These are phyloP conservation scores for Trachurus trachurus DNA, from an alignment of 2,797 vertebrate species.

Conservation along the genomic window DNA sequence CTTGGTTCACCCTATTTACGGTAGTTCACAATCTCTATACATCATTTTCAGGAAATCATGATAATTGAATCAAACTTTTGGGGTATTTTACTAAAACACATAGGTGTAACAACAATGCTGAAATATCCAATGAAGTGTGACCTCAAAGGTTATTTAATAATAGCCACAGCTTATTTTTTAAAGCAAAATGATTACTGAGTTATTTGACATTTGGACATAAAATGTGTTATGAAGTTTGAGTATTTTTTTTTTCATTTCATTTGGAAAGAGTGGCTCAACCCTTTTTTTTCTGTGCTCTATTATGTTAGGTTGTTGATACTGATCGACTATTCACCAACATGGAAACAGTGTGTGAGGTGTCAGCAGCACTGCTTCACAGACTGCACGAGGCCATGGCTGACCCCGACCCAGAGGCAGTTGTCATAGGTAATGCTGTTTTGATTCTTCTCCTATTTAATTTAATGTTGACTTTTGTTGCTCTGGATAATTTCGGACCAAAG, in stretches of 20 bases:
- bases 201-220: neutral
- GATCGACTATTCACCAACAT: conserved; percentile 97
- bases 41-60: neutral
- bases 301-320: conserved; percentile 90
- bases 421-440: conserved; percentile 86
- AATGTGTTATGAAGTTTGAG: neutral
- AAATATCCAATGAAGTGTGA: neutral
- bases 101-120: neutral
- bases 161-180: neutral
- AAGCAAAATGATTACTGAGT: neutral
- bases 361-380: conserved; percentile 90
- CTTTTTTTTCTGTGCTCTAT: conserved; percentile 13
- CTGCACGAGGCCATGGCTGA: conserved; percentile 90
- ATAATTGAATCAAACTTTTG: neutral
- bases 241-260: neutral
- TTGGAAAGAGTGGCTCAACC: neutral
- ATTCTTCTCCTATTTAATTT: neutral
- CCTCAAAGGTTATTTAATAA: neutral
- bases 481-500: neutral
- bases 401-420: conserved; percentile 90
- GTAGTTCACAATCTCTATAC: neutral
- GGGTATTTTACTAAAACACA: neutral
- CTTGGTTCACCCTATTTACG: neutral
- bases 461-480: neutral
- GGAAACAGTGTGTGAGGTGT: conserved; percentile 93